Evolutionary conservation across 2,888 invertebrate genomes (phyloP), one percentile per base, ranked within the genome.

Genomic region (Teleiodes luculella): DNA sequence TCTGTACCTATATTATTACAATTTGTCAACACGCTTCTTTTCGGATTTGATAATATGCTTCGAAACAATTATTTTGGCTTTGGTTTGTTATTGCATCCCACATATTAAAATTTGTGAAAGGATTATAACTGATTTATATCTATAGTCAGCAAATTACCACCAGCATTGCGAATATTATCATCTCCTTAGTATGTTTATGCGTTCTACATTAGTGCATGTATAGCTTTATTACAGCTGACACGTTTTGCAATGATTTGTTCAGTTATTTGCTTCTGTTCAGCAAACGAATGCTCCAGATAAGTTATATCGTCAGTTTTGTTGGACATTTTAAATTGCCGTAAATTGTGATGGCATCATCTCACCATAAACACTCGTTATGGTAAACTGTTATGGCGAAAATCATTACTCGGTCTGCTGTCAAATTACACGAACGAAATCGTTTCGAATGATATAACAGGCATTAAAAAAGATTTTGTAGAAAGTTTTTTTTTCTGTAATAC

Each of bases 311-410:
- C 47, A 46, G 30, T 20, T 35, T 14, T 13, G 45, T 46, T 20
- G 35, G 47, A 33, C 20, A 35, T 35, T 48, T 20, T n/a, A 13
- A 48, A 48, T 48, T 20, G 36, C 24, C n/a, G n/a, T n/a, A n/a
- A n/a, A n/a, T n/a, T 35, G 31, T 31, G 31, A 35, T 48, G 48
- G 35, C 48, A 48, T 48, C 48, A 48, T 48, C 18, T 11, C 39
- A 48, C 33, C 35, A 48, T 48, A 33, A 48, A 20, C 33, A 45
- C 48, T 13, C 46, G 46, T 16, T 20, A 48, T 48, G 48, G 50
- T 50, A 11, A 20, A 49, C 8, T 48, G 37, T 4, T 37, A 28
- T 11, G 30, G 37, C 10, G 30, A 30, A 39, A 37, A 49, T 20
- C 18, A 16, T 35, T 48, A 35, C 33, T 31, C 39, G 39, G 16